Base-by-base conservation (phyloP, 2,888 invertebrate species). In the Pilophorus perplexus region DNA sequence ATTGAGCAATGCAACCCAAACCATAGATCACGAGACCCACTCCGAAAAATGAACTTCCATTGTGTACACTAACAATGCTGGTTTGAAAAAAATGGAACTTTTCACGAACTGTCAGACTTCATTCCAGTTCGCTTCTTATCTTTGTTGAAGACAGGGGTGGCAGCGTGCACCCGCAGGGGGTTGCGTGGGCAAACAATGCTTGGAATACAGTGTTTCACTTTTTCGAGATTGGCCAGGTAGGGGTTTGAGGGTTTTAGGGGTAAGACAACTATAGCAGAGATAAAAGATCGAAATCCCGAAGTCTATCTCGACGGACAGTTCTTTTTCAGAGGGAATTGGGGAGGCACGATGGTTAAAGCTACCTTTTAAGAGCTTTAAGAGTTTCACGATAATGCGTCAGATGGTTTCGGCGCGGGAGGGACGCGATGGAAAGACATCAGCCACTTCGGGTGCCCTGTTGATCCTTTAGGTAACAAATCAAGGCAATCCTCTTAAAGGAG, bases 401-500 rank as follows among this genome's bases (percentile, higher is more conserved):
- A 33, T 33, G 33, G 33, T 6, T 8, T 8, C 6, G 33, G 33
- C 33, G 33, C 6, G 6, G 33, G 33, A 33, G 33, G 33, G 33
- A 33, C 33, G n/a, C n/a, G n/a, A n/a, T n/a, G n/a, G n/a, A 33
- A 18, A 52, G 16, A 28, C 25, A 28, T 52, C 52, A 52, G 52
- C 52, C 52, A 52, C 52, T 52, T 52, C 27, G 52, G 52, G 28
- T 46, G 23, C 2, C 28, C 33, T 3, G 44, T 27, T 52, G 52
- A 52, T 52, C 52, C 52, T 16, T 28, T 28, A 28, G 59, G 42
- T 42, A 25, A 59, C 55, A 59, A 59, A 59, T 59, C 42, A 42
- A 27, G 20, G 18, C 42, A 59, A 59, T 42, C 59, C 42, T 59
- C 59, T 59, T 59, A 57, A 38, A 59, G 59, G 38, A 40, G 27